Evolutionary conservation across 2,113 vertebrate genomes (phyloP).

Genomic region (Hippocampus comes): DNA sequence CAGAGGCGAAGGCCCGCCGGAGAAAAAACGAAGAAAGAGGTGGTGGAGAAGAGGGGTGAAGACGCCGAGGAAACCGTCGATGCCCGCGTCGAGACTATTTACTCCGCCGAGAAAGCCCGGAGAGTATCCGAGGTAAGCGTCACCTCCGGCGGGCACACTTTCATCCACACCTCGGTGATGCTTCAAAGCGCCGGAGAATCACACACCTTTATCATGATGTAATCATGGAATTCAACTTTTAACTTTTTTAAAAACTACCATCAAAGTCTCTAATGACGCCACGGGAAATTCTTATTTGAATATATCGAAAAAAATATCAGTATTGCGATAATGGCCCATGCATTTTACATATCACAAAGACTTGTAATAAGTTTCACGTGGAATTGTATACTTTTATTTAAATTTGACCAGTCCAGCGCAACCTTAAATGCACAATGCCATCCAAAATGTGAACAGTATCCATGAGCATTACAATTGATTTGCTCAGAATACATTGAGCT

Average conservation of each 20-base stretch:
- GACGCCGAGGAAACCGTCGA: not conserved
- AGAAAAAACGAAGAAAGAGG: not conserved
- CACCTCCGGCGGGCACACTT: not conserved
- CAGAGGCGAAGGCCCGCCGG: not conserved
- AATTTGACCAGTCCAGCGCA: too few relatives aligned
- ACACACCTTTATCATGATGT: not conserved
- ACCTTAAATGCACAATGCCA: too few relatives aligned
- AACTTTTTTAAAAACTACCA: not conserved
- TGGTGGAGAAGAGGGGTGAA: not conserved
- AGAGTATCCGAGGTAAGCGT: constrained; percentile 17
- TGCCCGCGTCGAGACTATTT: not conserved
- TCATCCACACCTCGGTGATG: not conserved
- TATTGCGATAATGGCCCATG: too few relatives aligned
- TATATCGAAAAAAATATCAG: too few relatives aligned
- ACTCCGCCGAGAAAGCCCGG: not conserved
- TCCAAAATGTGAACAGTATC: too few relatives aligned
- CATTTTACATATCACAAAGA: too few relatives aligned
- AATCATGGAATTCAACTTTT: too few relatives aligned
- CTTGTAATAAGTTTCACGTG: too few relatives aligned
- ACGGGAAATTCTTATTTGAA: not conserved
- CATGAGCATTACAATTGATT: too few relatives aligned
- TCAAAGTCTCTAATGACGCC: not conserved
- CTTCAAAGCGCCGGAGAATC: not conserved
- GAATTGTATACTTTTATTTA: too few relatives aligned
- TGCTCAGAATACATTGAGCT: too few relatives aligned